phyloP scores from a whole-genome alignment of 2,113 vertebrate species.

The Phyllostomus hastatus region DNA sequence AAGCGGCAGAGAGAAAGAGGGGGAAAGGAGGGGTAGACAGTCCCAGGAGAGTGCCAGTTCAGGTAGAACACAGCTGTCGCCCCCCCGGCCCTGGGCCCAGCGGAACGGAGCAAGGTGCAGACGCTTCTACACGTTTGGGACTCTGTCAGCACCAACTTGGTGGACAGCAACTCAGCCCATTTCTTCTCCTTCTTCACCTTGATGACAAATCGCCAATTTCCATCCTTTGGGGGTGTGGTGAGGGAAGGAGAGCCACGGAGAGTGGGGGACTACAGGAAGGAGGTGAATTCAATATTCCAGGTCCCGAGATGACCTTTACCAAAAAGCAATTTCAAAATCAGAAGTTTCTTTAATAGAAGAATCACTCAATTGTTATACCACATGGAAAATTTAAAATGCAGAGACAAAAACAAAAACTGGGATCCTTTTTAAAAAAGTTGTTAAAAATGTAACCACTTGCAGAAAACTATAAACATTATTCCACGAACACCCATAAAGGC shows the following conservation, averaged over 20 bases:
- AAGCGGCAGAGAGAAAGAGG: neutral
- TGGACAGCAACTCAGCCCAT: conserved; percentile 38
- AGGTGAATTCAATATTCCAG: neutral
- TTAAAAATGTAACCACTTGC: neutral
- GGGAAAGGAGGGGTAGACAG: neutral
- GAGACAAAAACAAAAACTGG: neutral
- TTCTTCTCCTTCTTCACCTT: neutral
- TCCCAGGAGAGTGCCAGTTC: neutral
- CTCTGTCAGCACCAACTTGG: conserved; percentile 29
- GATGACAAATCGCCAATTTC: neutral
- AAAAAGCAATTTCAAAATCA: conserved; percentile 26
- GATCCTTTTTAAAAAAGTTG: neutral
- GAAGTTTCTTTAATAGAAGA: conserved; percentile 5
- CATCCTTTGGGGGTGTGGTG: no score
- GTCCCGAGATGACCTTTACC: neutral
- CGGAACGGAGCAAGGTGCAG: neutral
- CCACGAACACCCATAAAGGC: neutral
- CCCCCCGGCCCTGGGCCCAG: neutral
- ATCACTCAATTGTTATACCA: neutral
- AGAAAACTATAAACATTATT: neutral
- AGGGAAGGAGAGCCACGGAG: neutral
- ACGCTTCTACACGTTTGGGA: neutral
- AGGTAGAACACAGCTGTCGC: neutral
- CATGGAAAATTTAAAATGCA: conserved; percentile 4
- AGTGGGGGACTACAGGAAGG: neutral